Evolutionary conservation across 1,140 invertebrate species (phyloP).

Genomic region (Zaprionus ghesquierei): DNA sequence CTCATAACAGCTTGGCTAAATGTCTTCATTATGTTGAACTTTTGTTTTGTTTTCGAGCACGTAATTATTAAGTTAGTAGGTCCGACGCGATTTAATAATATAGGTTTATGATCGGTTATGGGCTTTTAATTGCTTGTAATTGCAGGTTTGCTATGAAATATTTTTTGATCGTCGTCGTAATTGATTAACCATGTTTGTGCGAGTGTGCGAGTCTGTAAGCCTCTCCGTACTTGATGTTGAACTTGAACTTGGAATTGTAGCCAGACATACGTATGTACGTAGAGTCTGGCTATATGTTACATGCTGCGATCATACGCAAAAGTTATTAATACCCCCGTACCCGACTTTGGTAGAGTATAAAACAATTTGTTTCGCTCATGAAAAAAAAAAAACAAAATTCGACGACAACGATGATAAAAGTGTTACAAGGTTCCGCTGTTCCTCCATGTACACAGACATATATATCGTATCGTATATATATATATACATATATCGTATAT

Average conservation of each 20-base stretch:
- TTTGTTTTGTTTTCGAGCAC: conserved; percentile 7
- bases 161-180: conserved; percentile 49
- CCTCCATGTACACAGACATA: background rate
- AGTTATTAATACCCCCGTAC: background rate
- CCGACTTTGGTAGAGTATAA: conserved; percentile 15
- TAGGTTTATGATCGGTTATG: conserved; percentile 33
- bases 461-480: background rate
- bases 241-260: conserved; percentile 49
- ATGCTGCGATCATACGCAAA: background rate
- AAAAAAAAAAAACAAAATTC: conserved; percentile 17
- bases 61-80: conserved; percentile 7
- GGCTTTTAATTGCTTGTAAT: conserved; percentile 48
- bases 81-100: conserved; percentile 4
- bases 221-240: conserved; percentile 40
- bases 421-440: conserved; percentile 42
- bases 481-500: background rate
- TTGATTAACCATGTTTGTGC: conserved; percentile 32
- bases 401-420: conserved; percentile 29
- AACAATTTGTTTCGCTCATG: conserved; percentile 14
- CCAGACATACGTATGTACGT: background rate
- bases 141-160: conserved; percentile 18
- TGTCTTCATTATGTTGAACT: conserved; percentile 49
- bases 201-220: conserved; percentile 11
- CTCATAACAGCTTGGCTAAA: conserved; percentile 16
- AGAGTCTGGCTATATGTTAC: background rate